Evolutionary conservation across 2,888 invertebrate species (phyloP).

Genomic region (Sceliomorpha sp.): DNA sequence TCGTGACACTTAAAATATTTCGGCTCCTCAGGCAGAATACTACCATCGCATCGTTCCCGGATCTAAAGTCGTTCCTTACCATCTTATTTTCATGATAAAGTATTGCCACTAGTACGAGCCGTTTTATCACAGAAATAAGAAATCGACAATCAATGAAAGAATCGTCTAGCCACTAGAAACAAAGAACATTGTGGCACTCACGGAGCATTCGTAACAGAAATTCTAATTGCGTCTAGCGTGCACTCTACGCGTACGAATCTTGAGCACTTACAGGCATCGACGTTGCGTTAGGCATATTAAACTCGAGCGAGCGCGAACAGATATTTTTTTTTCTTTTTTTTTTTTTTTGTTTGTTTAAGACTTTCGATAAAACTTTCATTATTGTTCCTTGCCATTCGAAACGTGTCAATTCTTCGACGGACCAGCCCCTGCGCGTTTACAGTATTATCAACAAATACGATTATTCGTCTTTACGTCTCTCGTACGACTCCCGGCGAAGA

Average conservation of each 20-base stretch:
- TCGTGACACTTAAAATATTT: slow-evolving; percentile 1
- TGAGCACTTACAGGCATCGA: slow-evolving; percentile 55
- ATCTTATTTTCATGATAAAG: slow-evolving; percentile 31
- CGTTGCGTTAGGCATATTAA: slow-evolving; percentile 51
- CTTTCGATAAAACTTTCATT: slow-evolving; percentile 49
- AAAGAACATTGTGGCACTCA: slow-evolving; percentile 55
- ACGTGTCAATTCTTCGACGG: slow-evolving; percentile 10
- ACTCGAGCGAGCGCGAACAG: slow-evolving; percentile 1
- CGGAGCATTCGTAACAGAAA: slow-evolving; percentile 55
- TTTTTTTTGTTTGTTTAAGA: slow-evolving; percentile 14
- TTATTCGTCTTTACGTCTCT: too few relatives aligned
- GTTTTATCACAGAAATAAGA: slow-evolving; percentile 54
- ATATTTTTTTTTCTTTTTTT: slow-evolving; percentile 47
- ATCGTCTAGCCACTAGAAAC: slow-evolving; percentile 55
- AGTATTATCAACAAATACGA: too few relatives aligned
- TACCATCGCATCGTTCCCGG: background rate
- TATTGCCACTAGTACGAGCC: slow-evolving; percentile 12
- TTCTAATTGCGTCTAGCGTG: slow-evolving; percentile 50
- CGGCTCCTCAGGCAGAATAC: background rate
- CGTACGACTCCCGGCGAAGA: too few relatives aligned
- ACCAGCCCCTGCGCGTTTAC: background rate
- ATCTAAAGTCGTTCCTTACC: slow-evolving; percentile 1
- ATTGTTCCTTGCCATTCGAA: slow-evolving; percentile 51
- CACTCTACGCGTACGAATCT: slow-evolving; percentile 27
- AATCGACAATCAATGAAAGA: slow-evolving; percentile 40